These are phyloP conservation scores for Hydrotaea cyrtoneurina DNA, from an alignment of 2,888 invertebrate species.

Conservation along the genomic window DNA sequence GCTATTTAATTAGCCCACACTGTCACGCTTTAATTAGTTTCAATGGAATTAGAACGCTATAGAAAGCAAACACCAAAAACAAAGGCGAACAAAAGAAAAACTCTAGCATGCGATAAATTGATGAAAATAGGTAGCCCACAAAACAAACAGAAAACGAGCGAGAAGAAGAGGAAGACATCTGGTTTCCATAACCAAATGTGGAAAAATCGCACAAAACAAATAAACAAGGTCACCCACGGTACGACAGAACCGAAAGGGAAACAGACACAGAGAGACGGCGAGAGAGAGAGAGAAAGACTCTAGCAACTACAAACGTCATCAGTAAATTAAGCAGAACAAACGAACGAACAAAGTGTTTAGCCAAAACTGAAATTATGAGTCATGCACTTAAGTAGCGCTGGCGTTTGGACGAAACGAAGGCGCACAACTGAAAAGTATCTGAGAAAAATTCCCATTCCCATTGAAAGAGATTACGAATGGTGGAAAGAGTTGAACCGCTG, in stretches of 20 bases:
- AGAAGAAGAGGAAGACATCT: constrained; percentile 34
- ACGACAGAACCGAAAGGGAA: neutral
- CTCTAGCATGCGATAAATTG: constrained; percentile 24
- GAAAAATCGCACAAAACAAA: constrained; percentile 41
- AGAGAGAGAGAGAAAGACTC: neutral
- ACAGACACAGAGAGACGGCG: neutral
- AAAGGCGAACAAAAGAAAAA: neutral
- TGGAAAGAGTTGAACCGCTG: too few relatives aligned
- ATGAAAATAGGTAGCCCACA: neutral
- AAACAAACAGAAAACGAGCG: constrained; percentile 2
- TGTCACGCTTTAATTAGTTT: constrained; percentile 1
- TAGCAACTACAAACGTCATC: constrained; percentile 54
- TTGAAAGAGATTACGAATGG: neutral
- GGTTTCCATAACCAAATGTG: constrained; percentile 37
- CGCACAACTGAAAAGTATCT: neutral
- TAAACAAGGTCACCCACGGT: constrained; percentile 56
- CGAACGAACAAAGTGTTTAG: neutral
- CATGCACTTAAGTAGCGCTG: constrained; percentile 19
- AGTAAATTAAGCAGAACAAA: constrained; percentile 35
- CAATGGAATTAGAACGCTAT: neutral
- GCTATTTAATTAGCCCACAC: constrained; percentile 17
- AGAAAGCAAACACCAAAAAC: neutral
- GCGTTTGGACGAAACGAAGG: neutral
- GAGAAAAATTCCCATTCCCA: too few relatives aligned
- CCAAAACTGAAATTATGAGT: constrained; percentile 43